A percentile compares a stretch with the other conserved stretches of the same genome.
Evolutionary conservation across 2,113 vertebrate species (phyloP).

Genomic region (Menura novaehollandiae): DNA sequence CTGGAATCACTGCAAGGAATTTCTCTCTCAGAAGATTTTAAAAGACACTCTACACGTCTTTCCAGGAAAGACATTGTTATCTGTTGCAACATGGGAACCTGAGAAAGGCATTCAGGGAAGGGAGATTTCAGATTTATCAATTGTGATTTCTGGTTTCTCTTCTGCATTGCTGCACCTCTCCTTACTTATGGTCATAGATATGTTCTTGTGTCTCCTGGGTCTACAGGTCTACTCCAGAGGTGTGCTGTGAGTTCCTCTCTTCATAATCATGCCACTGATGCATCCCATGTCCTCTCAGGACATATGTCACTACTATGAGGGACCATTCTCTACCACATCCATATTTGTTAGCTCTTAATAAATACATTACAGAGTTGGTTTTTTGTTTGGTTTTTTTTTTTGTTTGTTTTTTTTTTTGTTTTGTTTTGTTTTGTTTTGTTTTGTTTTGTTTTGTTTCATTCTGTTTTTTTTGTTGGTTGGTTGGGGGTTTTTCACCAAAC

Average conservation of each 20-base stretch:
- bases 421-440: no score
- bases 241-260: neutral
- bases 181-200: neutral
- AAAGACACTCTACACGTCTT: neutral
- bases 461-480: neutral
- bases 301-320: neutral
- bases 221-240: neutral
- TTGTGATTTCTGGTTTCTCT: neutral
- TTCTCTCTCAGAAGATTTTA: neutral
- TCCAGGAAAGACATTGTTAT: neutral
- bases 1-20: neutral
- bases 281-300: neutral
- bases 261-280: neutral
- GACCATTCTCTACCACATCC: neutral
- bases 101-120: neutral
- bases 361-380: neutral
- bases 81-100: neutral
- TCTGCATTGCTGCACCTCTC: neutral
- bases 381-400: no score
- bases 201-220: fast-evolving
- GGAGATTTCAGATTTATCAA: neutral
- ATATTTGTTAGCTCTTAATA: neutral
- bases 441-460: no score
- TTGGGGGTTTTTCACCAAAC: fast-evolving
- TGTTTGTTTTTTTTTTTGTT: neutral